These are phyloP conservation scores for Drosophila equinoxialis DNA, from an alignment of 1,140 invertebrate species.

Conservation along the genomic window DNA sequence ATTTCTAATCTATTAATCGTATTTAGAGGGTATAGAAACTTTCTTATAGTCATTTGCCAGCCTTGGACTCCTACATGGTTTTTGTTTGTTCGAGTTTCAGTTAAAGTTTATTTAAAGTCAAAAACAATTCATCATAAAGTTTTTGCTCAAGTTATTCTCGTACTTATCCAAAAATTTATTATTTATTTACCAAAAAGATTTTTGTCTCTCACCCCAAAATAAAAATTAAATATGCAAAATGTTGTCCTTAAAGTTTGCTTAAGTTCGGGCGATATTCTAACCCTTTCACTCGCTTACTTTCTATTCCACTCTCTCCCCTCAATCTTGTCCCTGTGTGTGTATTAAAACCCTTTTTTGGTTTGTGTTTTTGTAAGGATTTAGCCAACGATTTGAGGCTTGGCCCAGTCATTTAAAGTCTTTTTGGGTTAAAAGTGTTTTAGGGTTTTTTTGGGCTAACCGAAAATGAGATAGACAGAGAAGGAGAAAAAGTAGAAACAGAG, in stretches of 20 bases:
- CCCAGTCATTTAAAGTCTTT: constrained; percentile 67
- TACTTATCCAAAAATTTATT: constrained; percentile 27
- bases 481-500: not conserved
- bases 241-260: constrained; percentile 74
- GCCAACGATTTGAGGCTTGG: constrained; percentile 49
- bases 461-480: constrained; percentile 3
- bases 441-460: constrained; percentile 26
- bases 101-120: constrained; percentile 10
- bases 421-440: constrained; percentile 52
- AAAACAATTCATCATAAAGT: constrained; percentile 16
- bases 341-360: constrained; percentile 24
- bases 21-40: not conserved
- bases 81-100: not conserved
- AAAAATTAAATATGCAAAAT: constrained; percentile 70
- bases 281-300: constrained; percentile 41
- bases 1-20: constrained; percentile 5
- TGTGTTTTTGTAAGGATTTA: constrained; percentile 48
- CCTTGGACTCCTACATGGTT: too few species aligned
- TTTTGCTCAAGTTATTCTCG: constrained; percentile 3
- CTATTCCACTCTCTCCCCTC: constrained; percentile 21
- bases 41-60: not conserved
- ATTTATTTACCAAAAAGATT: constrained; percentile 20
- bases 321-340: constrained; percentile 11
- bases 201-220: constrained; percentile 37
- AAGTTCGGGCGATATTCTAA: constrained; percentile 58